Evolutionary conservation across 2,888 invertebrate genomes (phyloP).

Genomic region (Aphidoletes aphidimyza): DNA sequence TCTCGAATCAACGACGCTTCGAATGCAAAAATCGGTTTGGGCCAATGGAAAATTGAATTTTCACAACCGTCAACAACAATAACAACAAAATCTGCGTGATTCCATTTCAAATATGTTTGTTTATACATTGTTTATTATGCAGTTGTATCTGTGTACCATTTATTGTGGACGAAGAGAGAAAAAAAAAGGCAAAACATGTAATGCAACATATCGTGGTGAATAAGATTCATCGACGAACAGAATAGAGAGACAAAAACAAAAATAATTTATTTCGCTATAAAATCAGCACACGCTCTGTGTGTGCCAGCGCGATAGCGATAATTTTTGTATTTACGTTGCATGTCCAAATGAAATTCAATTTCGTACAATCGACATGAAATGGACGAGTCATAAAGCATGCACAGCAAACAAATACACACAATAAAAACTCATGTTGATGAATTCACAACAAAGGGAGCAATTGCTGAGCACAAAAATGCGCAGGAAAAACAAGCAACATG

Average conservation of each 20-base stretch:
- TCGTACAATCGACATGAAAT: background rate
- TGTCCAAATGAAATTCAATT: background rate
- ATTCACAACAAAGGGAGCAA: too few species aligned
- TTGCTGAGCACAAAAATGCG: too few species aligned
- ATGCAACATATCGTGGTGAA: background rate
- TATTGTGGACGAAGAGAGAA: background rate
- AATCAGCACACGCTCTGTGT: background rate
- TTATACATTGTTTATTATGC: background rate
- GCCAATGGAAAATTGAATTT: conserved; percentile 4
- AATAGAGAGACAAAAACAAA: background rate
- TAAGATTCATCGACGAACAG: too few species aligned
- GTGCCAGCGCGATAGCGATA: too few species aligned
- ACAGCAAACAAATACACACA: too few species aligned
- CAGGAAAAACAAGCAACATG: too few species aligned
- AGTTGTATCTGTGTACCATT: background rate
- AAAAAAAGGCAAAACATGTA: background rate
- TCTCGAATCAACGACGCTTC: too few species aligned
- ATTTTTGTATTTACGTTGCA: conserved; percentile 8
- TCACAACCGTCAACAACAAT: background rate
- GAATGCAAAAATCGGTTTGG: background rate
- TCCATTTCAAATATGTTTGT: background rate
- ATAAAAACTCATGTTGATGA: too few species aligned
- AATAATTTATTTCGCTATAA: background rate
- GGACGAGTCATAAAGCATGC: background rate
- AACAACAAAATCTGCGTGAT: background rate